A percentile compares a stretch with the other conserved stretches of the same genome.
Conservation (phyloP, 1,140 invertebrate species). For the Drosophila chauvacae region DNA sequence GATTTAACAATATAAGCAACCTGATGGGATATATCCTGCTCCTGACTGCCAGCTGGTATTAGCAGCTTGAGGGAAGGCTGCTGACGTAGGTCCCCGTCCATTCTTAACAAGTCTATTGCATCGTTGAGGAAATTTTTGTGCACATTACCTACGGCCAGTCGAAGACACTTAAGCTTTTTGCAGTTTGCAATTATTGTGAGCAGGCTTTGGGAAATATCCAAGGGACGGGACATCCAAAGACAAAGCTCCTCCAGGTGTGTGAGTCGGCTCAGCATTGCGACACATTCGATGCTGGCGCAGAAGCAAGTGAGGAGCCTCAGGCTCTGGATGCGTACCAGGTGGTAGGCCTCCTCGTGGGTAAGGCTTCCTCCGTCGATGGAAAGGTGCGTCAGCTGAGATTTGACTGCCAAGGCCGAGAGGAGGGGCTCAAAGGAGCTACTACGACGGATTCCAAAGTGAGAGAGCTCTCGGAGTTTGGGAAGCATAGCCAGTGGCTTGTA, state of each 20-base stretch:
- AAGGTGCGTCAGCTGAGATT: slow-evolving; percentile 35
- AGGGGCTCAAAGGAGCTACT: slow-evolving; percentile 55
- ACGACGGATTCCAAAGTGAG: slow-evolving; percentile 46
- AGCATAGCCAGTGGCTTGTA: slow-evolving; percentile 43
- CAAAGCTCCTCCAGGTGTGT: slow-evolving; percentile 40
- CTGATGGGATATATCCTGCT: slow-evolving; percentile 11
- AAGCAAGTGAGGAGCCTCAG: slow-evolving; percentile 61
- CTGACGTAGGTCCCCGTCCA: not conserved
- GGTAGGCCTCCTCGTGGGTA: slow-evolving; percentile 23
- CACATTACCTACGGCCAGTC: slow-evolving; percentile 38
- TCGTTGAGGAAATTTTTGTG: slow-evolving; percentile 28
- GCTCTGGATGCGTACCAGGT: slow-evolving; percentile 39
- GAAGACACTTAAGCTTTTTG: slow-evolving; percentile 37
- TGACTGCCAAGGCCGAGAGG: slow-evolving; percentile 34
- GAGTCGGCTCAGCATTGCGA: slow-evolving; percentile 41
- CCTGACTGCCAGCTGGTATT: slow-evolving; percentile 17
- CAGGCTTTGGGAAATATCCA: slow-evolving; percentile 48
- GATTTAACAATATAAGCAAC: not conserved
- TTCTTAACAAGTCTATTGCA: slow-evolving; percentile 19
- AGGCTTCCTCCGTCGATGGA: slow-evolving; percentile 63
- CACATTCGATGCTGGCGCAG: slow-evolving; percentile 34
- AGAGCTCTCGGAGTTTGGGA: slow-evolving; percentile 40
- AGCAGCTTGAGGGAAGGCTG: slow-evolving; percentile 34
- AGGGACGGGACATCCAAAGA: slow-evolving; percentile 54
- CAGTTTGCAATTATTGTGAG: slow-evolving; percentile 45